Conservation (phyloP, 1,140 invertebrate species). For the Sinonovacula constricta region DNA sequence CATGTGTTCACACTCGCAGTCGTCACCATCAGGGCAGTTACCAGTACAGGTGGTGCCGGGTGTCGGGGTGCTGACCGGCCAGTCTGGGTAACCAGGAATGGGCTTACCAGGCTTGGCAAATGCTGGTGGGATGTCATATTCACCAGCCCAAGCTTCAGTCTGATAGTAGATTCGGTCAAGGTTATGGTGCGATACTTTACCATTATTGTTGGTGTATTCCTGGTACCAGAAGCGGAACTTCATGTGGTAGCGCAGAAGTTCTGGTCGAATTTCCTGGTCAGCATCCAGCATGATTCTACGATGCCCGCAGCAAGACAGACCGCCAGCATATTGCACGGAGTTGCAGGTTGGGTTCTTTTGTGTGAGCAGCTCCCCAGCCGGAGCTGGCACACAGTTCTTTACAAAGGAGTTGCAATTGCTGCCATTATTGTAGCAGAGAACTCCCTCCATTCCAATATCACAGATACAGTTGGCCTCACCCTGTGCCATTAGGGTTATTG, state of each 20-base stretch:
- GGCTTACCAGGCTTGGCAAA: conserved; percentile 49
- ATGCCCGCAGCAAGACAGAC: conserved; percentile 49
- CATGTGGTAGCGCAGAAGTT: conserved; percentile 54
- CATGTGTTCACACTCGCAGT: conserved; percentile 50
- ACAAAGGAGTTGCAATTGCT: conserved; percentile 31
- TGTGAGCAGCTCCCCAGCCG: conserved; percentile 42
- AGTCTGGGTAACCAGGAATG: conserved; percentile 49
- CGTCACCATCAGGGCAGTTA: conserved; percentile 47
- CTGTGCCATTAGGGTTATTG: conserved; percentile 17
- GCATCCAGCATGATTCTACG: conserved; percentile 52
- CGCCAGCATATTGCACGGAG: conserved; percentile 48
- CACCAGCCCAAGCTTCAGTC: conserved; percentile 56
- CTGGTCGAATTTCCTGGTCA: conserved; percentile 50
- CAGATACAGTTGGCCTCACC: conserved; percentile 48
- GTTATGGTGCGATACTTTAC: conserved; percentile 47
- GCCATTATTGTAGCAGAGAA: conserved; percentile 50
- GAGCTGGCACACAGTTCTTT: conserved; percentile 50
- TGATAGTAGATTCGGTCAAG: conserved; percentile 53
- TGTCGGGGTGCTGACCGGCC: conserved; percentile 47
- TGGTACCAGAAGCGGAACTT: conserved; percentile 58
- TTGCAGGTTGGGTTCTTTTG: conserved; percentile 56
- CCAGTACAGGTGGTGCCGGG: conserved; percentile 53
- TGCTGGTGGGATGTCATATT: conserved; percentile 56
- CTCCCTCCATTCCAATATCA: conserved; percentile 34
- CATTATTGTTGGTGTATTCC: conserved; percentile 31